Base-by-base conservation (phyloP, 2,888 invertebrate genomes). In the Mimachlamys varia region DNA sequence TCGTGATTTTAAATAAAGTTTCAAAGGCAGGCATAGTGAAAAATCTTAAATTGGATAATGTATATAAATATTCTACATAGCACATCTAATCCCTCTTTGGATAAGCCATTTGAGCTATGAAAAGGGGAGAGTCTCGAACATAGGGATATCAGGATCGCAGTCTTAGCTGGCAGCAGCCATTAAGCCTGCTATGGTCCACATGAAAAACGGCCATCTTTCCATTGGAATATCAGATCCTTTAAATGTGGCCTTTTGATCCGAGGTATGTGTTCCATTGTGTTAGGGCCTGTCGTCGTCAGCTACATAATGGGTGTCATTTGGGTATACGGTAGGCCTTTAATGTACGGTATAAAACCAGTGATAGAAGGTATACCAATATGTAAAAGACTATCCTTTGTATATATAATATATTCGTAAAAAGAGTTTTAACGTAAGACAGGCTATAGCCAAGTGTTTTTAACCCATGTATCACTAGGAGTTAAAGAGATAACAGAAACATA, bases 171-270 rank as follows among this genome's bases (percentile, higher is more conserved):
- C 76, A 76, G 76, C 76, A 76, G 76, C 76, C 27, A 76, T 76
- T 33, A 33, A 76, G 76, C 33, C 76, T 76, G 76, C 76, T 76
- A 76, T 76, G 76, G 76, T 76, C 76, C 33, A 76, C 76, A 76
- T 76, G 76, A 76, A 76, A 76, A 27, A 76, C 58, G 76, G 33
- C 76, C 76, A 76, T 33, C 76, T 58, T 22, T 22, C 58, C 13
- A 76, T 76, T 76, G 33, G 7, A 76, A 76, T 76, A 76, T 33
- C 76, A 76, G 76, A 76, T 76, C 76, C 27, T 76, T 76, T 76
- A 76, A 76, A 27, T 12, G 27, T 76, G 76, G 22, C 27, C 76
- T 76, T 27, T 27, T 76, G 76, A 76, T 76, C 76, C 76, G 13
- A 27, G 76, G 76, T 76, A 76, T 76, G 76, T 27, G 76, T 10